Conservation (phyloP, 2,888 invertebrate species). For the Cantharis lateralis region DNA sequence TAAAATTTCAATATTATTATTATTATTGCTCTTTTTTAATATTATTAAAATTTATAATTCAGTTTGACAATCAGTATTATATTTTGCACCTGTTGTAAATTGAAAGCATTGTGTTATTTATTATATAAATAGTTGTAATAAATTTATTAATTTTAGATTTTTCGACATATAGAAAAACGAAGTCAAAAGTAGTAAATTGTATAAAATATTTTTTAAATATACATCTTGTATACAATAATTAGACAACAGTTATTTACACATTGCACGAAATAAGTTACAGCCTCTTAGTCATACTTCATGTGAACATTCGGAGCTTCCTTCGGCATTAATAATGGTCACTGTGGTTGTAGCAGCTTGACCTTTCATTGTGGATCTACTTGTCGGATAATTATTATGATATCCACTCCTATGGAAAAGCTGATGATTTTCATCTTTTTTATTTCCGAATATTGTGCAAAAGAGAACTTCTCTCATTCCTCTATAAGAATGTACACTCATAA, state of each 20-base stretch:
- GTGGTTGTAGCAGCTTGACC: slow-evolving; percentile 48
- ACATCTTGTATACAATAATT: background rate
- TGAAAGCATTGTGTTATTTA: background rate
- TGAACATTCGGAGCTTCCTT: slow-evolving; percentile 48
- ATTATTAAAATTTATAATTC: background rate
- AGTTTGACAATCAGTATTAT: background rate
- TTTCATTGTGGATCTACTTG: slow-evolving; percentile 48
- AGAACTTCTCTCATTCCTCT: slow-evolving; percentile 84
- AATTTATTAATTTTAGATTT: background rate
- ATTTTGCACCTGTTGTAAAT: background rate
- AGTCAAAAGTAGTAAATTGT: background rate
- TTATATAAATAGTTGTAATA: background rate
- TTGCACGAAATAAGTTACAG: background rate
- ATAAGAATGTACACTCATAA: slow-evolving; percentile 26
- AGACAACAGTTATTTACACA: background rate
- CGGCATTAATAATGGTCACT: slow-evolving; percentile 49
- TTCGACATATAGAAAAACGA: background rate
- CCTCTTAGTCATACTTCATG: slow-evolving; percentile 50
- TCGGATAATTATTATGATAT: slow-evolving; percentile 45
- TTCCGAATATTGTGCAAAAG: slow-evolving; percentile 60
- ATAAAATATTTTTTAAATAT: background rate
- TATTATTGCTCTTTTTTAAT: background rate
- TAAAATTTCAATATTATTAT: too few relatives aligned
- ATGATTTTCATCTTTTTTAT: slow-evolving; percentile 45
- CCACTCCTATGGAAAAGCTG: slow-evolving; percentile 42